These are phyloP conservation scores for Phortica variegata DNA, from an alignment of 1,140 invertebrate genomes.

Conservation along the genomic window DNA sequence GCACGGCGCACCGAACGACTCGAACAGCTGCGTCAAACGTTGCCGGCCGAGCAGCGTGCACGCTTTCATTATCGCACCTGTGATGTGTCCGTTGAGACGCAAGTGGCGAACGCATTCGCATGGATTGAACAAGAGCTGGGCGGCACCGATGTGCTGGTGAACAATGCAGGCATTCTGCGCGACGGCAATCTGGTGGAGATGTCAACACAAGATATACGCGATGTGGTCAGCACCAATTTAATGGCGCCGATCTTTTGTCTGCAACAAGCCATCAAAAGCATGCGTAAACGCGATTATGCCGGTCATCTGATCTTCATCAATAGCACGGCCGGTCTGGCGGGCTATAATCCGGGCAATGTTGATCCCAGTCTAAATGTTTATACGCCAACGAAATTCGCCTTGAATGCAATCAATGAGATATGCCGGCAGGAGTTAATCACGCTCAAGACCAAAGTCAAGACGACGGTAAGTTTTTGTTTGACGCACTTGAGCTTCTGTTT, in stretches of 20 bases:
- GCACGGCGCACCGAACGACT: slow-evolving; percentile 44
- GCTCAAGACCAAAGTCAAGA: slow-evolving; percentile 64
- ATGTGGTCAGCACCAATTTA: slow-evolving; percentile 69
- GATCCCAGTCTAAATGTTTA: slow-evolving; percentile 62
- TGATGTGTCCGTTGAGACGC: slow-evolving; percentile 67
- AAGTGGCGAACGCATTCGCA: slow-evolving; percentile 67
- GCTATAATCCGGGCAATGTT: slow-evolving; percentile 44
- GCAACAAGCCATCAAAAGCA: slow-evolving; percentile 66
- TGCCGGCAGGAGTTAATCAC: slow-evolving; percentile 65
- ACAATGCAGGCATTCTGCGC: slow-evolving; percentile 68
- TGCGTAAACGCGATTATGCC: slow-evolving; percentile 64
- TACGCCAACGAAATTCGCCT: slow-evolving; percentile 67
- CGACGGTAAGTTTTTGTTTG: slow-evolving; percentile 62
- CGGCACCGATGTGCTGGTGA: slow-evolving; percentile 71
- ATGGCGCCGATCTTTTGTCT: slow-evolving; percentile 68
- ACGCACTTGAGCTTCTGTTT: not conserved
- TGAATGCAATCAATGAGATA: slow-evolving; percentile 67
- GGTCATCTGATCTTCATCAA: slow-evolving; percentile 76
- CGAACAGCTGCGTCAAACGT: slow-evolving; percentile 33
- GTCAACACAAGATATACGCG: slow-evolving; percentile 54
- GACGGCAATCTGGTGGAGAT: slow-evolving; percentile 50
- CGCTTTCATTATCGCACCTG: slow-evolving; percentile 61
- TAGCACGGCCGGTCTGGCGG: slow-evolving; percentile 61
- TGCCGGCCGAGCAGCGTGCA: slow-evolving; percentile 29
- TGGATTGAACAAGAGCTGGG: slow-evolving; percentile 65